These are phyloP conservation scores for Anagrus nilaparvatae DNA, from an alignment of 1,140 invertebrate genomes.

Conservation along the genomic window DNA sequence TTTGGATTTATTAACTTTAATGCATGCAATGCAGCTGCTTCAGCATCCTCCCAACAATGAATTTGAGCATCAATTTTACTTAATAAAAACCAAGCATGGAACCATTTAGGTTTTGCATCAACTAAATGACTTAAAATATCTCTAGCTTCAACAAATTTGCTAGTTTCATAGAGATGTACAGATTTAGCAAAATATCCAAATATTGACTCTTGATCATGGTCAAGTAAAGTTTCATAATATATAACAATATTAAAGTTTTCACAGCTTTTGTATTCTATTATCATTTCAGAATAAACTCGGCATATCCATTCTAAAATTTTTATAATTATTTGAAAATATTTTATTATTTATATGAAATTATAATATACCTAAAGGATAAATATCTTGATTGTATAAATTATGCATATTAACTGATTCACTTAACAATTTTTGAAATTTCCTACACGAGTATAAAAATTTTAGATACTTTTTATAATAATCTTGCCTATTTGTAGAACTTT, in stretches of 20 bases:
- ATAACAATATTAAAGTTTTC: slow-evolving; percentile 37
- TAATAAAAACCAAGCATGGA: slow-evolving; percentile 40
- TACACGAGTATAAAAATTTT: slow-evolving; percentile 43
- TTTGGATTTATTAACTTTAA: slow-evolving; percentile 27
- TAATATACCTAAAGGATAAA: slow-evolving; percentile 38
- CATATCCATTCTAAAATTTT: slow-evolving; percentile 48
- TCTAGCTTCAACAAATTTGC: slow-evolving; percentile 45
- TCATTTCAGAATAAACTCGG: slow-evolving; percentile 44
- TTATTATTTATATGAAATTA: slow-evolving; percentile 9
- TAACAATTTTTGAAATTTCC: slow-evolving; percentile 38
- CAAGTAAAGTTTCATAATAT: slow-evolving; percentile 39
- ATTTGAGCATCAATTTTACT: slow-evolving; percentile 45
- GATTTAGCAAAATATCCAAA: slow-evolving; percentile 51
- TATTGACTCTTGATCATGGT: slow-evolving; percentile 46
- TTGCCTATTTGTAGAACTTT: slow-evolving; percentile 17
- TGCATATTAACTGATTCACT: slow-evolving; percentile 43
- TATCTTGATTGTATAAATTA: slow-evolving; percentile 38
- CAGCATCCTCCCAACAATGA: slow-evolving; percentile 48
- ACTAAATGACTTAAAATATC: slow-evolving; percentile 38
- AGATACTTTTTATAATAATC: slow-evolving; percentile 47
- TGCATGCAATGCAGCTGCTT: slow-evolving; percentile 41
- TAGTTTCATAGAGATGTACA: slow-evolving; percentile 41
- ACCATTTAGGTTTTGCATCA: slow-evolving; percentile 24
- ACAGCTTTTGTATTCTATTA: slow-evolving; percentile 31
- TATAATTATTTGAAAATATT: slow-evolving; percentile 1